Percentiles rank a stretch among this genome's conserved stretches.
phyloP scores from a whole-genome alignment of 2,797 vertebrate species.

The Loris lydekkerianus region DNA sequence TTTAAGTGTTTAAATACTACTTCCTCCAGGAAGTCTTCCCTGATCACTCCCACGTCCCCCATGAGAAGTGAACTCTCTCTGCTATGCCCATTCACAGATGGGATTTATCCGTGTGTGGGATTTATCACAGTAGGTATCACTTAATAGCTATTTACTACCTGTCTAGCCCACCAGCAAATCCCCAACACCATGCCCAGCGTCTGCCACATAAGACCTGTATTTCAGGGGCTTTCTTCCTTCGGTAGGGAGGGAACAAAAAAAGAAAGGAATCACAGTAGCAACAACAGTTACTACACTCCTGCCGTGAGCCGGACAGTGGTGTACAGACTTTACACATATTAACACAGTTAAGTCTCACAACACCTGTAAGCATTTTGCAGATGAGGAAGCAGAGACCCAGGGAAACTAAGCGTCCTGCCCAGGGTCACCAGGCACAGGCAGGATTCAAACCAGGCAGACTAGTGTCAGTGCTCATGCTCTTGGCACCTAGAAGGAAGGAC shows the following conservation, averaged over 20 bases:
- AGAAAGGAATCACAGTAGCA: background rate
- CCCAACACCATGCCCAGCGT: background rate
- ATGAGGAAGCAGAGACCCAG: background rate
- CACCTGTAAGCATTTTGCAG: background rate
- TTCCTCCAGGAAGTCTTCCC: constrained; percentile 17
- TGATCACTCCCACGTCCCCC: background rate
- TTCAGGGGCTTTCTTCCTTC: background rate
- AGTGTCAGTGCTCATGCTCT: background rate
- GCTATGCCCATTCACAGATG: background rate
- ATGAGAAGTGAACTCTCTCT: background rate
- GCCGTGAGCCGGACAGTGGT: background rate
- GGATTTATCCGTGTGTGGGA: background rate
- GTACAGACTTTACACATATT: background rate
- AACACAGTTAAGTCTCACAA: background rate
- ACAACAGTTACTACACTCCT: fast-evolving
- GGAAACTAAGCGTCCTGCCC: background rate
- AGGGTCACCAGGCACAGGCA: background rate
- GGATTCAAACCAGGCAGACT: background rate
- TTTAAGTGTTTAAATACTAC: background rate
- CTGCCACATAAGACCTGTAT: background rate
- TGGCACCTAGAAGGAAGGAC: background rate
- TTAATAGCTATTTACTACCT: background rate
- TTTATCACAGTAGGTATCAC: background rate
- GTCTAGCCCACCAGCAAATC: background rate
- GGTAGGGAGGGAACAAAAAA: background rate